These are phyloP conservation scores for Leptopilina myrica DNA, from an alignment of 2,888 invertebrate species.

Conservation along the genomic window DNA sequence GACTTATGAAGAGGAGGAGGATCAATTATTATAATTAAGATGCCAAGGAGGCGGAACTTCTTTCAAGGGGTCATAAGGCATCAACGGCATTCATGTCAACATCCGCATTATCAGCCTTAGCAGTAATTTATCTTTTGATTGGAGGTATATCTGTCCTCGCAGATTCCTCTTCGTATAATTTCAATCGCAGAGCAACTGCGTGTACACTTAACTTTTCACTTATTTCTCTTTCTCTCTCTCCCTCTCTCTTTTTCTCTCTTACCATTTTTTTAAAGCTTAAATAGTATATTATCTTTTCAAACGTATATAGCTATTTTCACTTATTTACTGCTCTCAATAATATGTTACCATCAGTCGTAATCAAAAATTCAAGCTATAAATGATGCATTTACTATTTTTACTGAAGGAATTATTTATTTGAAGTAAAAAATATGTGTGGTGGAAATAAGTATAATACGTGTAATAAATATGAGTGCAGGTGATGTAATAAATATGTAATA, in stretches of 20 bases:
- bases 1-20: constrained; percentile 13
- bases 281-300: constrained; percentile 9
- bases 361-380: not conserved
- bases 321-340: constrained; percentile 16
- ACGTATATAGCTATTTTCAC: not conserved
- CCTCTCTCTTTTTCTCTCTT: too few relatives aligned
- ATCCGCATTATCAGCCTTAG: constrained; percentile 43
- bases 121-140: constrained; percentile 17
- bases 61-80: constrained; percentile 43
- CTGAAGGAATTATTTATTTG: too few relatives aligned
- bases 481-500: too few relatives aligned
- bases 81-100: constrained; percentile 44
- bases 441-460: too few relatives aligned
- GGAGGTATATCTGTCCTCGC: constrained; percentile 22
- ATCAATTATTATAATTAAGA: constrained; percentile 61
- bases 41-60: constrained; percentile 42
- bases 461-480: too few relatives aligned
- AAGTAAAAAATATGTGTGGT: too few relatives aligned
- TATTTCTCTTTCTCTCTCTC: not conserved
- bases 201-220: not conserved
- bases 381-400: too few relatives aligned
- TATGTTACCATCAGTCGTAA: not conserved
- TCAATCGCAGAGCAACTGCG: not conserved
- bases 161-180: constrained; percentile 22
- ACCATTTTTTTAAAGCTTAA: not conserved